Base-by-base conservation (phyloP, 2,113 vertebrate species). In the Malurus alboscapulatus region DNA sequence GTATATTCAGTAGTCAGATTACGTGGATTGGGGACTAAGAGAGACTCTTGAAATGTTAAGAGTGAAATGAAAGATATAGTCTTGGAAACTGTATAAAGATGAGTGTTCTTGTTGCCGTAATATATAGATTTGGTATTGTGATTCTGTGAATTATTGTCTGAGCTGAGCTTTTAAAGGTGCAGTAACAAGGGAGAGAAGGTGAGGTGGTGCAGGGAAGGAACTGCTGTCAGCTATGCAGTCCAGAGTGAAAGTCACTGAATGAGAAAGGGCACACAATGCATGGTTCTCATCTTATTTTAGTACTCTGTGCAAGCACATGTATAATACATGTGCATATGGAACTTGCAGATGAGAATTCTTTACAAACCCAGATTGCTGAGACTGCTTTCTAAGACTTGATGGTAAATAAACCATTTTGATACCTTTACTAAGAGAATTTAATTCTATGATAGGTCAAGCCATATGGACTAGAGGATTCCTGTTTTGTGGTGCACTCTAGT, bases 221-320 rank as follows among this genome's bases (percentile, higher is more conserved):
- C n/a, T 72, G 5, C 7, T 34, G 16, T 42, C 3, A 5, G 10
- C 7, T 2, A 0, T 58, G 38, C 17, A 55, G 45, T 69, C 18
- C 20, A n/a, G 24, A 38, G 27, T 17, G 32, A 53, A 78, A 74
- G 34, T 1, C 16, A 63, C 17, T 50, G 29, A 30, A 42, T n/a
- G 77, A 69, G 27, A 68, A 34, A 20, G 7, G 30, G 13, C 4
- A 11, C 6, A 15, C 29, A 44, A 12, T 3, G 2, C 15, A 10
- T 14, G 22, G 1, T 0, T 44, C 32, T 72, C 15, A 40, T 36
- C 50, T 55, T 72, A 7, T 5, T 55, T 73, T 48, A 17, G 44
- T 40, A 32, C 5, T 69, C 17, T 38, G 12, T 38, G 9, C 32
- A 58, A 74, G 30, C 38, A 17, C 14, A 10, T 9, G 2, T 44